phyloP scores from a whole-genome alignment of 2,888 invertebrate genomes.

The Temnothorax ravouxi region DNA sequence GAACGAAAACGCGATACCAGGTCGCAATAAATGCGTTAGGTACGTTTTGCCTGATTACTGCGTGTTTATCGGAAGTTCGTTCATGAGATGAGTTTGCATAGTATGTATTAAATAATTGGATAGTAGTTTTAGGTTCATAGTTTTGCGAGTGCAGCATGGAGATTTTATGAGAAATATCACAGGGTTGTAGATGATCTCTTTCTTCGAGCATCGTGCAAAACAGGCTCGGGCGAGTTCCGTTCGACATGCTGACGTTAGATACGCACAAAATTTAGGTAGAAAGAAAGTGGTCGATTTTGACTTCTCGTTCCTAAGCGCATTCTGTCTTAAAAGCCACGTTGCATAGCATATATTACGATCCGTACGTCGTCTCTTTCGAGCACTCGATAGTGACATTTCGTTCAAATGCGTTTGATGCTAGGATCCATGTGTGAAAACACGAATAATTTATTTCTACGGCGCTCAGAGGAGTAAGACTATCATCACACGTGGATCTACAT shows the following conservation, averaged over 20 bases:
- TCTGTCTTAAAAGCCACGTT: slow-evolving; percentile 77
- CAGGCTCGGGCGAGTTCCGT: slow-evolving; percentile 77
- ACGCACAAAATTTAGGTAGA: slow-evolving; percentile 62
- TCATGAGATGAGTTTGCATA: slow-evolving; percentile 36
- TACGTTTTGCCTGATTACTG: slow-evolving; percentile 45
- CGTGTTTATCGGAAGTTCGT: slow-evolving; percentile 47
- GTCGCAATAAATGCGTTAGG: slow-evolving; percentile 6
- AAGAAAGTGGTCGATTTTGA: slow-evolving; percentile 58
- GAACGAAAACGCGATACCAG: background rate
- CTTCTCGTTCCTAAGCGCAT: slow-evolving; percentile 76
- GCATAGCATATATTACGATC: slow-evolving; percentile 76
- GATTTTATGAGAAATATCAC: slow-evolving; percentile 27
- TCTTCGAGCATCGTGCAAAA: slow-evolving; percentile 78
- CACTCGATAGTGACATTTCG: slow-evolving; percentile 68
- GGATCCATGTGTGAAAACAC: slow-evolving; percentile 66
- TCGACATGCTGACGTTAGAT: slow-evolving; percentile 81
- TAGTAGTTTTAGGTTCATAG: slow-evolving; percentile 35
- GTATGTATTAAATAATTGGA: slow-evolving; percentile 31
- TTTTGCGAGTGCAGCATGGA: slow-evolving; percentile 32
- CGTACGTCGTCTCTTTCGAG: slow-evolving; percentile 70
- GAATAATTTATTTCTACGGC: background rate
- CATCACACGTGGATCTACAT: slow-evolving; percentile 64
- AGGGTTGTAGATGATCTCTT: slow-evolving; percentile 38
- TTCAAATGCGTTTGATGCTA: slow-evolving; percentile 57
- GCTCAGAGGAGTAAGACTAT: slow-evolving; percentile 28